Conservation (phyloP, 2,113 vertebrate genomes). For the Apus apus region DNA sequence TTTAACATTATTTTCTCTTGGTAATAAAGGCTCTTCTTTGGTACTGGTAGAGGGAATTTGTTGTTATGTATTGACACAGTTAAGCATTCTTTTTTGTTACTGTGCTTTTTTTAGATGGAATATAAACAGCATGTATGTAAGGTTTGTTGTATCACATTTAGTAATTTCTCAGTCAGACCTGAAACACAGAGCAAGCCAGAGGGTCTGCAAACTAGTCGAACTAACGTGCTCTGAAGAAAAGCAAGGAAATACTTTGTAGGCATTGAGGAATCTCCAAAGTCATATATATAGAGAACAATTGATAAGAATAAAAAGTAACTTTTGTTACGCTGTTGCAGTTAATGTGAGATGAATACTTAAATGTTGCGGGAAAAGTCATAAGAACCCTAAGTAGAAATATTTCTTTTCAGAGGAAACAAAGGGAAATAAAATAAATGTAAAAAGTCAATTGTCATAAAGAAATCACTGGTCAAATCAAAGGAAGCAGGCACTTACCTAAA, state of each 20-base stretch:
- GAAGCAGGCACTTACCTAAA: neutral
- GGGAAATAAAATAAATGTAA: too few species aligned
- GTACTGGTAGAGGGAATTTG: neutral
- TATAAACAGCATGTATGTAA: neutral
- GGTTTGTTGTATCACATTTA: neutral
- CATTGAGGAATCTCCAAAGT: conserved; percentile 2
- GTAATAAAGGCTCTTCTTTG: neutral
- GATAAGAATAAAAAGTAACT: neutral
- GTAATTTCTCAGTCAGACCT: neutral
- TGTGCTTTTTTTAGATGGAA: neutral
- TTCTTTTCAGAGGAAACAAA: neutral
- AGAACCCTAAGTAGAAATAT: neutral
- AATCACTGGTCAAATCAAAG: neutral
- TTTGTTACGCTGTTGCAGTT: neutral
- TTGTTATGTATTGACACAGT: neutral
- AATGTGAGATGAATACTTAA: conserved; percentile 7
- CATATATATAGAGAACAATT: neutral
- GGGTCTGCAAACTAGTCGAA: neutral
- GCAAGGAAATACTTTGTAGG: neutral
- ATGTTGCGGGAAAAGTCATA: neutral
- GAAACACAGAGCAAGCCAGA: neutral
- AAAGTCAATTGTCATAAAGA: neutral
- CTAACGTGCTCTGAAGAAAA: neutral
- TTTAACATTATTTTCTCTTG: neutral
- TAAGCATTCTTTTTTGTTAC: neutral